Evolutionary conservation across 2,113 vertebrate species (phyloP), one percentile per base, ranked within the genome.

Genomic region (Tragelaphus strepsiceros): DNA sequence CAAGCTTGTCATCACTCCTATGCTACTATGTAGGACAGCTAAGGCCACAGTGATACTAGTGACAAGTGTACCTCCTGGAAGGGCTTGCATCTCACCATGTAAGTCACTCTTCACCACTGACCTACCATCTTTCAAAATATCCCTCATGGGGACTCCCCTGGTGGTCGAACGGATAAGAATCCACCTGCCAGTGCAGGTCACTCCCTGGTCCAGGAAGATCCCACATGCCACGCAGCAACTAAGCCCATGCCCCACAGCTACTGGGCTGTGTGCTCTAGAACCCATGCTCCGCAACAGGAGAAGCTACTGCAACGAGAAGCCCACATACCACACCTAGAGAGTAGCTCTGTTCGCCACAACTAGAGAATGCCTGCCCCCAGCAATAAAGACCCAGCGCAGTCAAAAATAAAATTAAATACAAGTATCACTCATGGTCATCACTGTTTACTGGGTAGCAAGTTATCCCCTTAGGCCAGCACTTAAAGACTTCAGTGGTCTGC

Each of bases 291-390:
- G 3, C 35, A 14, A 26, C 71, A 43, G 43, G 35, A 43, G 71
- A 26, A 13, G 5, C 5, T 35, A 22, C 64, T 22, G 64, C n/a
- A 71, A 12, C 5, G n/a, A 35, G 64, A 71, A 26, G 35, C 71
- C 11, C 35, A 13, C 71, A 7, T 6, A 6, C 22, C 71, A 43
- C 35, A 43, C 13, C 35, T 3, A 14, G 35, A 77, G 71, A 43
- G 71, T 0, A 26, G 12, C 35, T 39, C 71, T 3, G 0, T 12
- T 43, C 3, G 0, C 71, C 22, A 26, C 21, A 77, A 43, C 35
- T 26, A 26, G 35, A 22, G 71, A 77, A 74, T 2, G 71, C 11
- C 11, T 43, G 35, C 21, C 26, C 35, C 13, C 71, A 77, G 71
- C 22, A 14, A 43, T 24, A 39, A 14, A 43, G 71, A 77, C 12